Evolutionary conservation across 2,888 invertebrate genomes (phyloP).

Genomic region (Dinocampus coccinellae): DNA sequence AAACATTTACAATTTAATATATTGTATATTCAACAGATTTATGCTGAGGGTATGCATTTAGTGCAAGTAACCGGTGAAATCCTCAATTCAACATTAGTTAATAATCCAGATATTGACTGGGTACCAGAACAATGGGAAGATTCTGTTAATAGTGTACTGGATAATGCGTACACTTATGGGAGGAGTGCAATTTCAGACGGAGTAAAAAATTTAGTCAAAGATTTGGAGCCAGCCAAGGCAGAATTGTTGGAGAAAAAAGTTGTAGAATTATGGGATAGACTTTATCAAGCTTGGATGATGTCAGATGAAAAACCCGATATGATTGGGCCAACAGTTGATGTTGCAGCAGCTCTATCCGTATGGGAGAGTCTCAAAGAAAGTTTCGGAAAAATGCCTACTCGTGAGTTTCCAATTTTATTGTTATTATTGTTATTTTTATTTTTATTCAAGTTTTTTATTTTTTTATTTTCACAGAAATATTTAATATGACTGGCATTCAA

Average conservation of each 20-base stretch:
- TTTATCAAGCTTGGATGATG: constrained; percentile 94
- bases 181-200: constrained; percentile 90
- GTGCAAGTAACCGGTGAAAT: constrained; percentile 90
- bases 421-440: background rate
- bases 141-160: constrained; percentile 89
- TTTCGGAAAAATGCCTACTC: constrained; percentile 79
- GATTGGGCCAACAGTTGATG: constrained; percentile 81
- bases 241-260: constrained; percentile 89
- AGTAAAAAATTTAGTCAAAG: constrained; percentile 84
- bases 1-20: background rate
- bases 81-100: constrained; percentile 88
- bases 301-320: constrained; percentile 73
- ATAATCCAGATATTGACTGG: constrained; percentile 84
- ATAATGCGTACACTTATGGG: constrained; percentile 94
- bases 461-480: constrained; percentile 73
- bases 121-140: constrained; percentile 88
- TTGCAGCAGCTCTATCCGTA: constrained; percentile 79
- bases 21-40: constrained; percentile 75
- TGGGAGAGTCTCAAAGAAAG: constrained; percentile 81
- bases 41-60: constrained; percentile 93
- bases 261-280: constrained; percentile 91
- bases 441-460: constrained; percentile 34
- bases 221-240: constrained; percentile 84
- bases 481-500: constrained; percentile 81
- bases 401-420: constrained; percentile 67